Base-by-base conservation (phyloP, 2,888 invertebrate species). In the Hypsopygia costalis region DNA sequence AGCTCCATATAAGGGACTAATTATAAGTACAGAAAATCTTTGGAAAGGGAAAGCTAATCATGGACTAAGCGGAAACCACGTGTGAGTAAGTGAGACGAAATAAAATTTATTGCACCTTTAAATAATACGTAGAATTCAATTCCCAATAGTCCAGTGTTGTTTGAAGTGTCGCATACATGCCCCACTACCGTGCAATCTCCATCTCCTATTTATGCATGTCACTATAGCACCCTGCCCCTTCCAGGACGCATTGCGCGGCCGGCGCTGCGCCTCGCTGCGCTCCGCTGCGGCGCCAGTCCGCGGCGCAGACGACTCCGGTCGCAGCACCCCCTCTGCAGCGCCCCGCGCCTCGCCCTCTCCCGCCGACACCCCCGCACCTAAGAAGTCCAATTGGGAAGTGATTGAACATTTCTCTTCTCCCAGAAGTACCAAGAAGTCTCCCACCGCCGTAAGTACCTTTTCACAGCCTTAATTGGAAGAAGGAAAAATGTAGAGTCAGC, bases 351-450 rank as follows among this genome's bases (percentile, higher is more conserved):
- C 90, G 40, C 71, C 92, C 48, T 82, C 91, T 11, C 91, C 92
- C 32, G 91, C 92, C 0, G 80, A 72, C 31, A 73, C 81, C 0
- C 79, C 81, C 11, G 91, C 91, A 1, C 91, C 92, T 1, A 92
- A 92, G 75, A 95, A 95, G 74, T 95, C 95, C 62, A 96, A 96
- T 83, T 96, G 96, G 96, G 95, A 96, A 75, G 96, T 96, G 55
- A 96, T 96, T 62, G 95, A 96, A 76, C 96, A 96, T 81, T 96
- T 94, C 81, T 93, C 92, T 44, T 91, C 91, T 20, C 16, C 16
- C 16, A 92, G 86, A 63, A 90, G 90, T 49, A 87, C 69, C 57
- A 90, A 90, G 56, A 91, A 88, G 46, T 90, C 92, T 67, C 91
- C 85, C 1, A 80, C 82, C 25, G 54, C 80, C 33, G 88, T 88